These are phyloP conservation scores for Cliona cf. orientalis DNA, from an alignment of 37 sponge, comb jelly and placozoan species.

Conservation along the genomic window DNA sequence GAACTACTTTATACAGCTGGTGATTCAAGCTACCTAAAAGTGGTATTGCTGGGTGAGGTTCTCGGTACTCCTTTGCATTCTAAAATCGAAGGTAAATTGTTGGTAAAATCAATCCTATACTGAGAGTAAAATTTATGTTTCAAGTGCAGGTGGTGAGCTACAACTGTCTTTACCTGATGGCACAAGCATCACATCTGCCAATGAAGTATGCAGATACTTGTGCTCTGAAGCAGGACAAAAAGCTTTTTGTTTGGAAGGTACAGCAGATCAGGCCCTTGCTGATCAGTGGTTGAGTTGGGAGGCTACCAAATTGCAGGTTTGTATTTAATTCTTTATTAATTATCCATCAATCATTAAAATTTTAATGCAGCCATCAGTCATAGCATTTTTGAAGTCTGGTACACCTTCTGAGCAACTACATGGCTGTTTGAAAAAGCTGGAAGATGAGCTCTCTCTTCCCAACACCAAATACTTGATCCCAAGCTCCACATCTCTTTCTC, in stretches of 20 bases:
- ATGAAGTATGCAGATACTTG: slow-evolving; percentile 69
- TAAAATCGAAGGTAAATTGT: no score
- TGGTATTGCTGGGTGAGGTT: slow-evolving; percentile 18
- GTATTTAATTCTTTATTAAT: no score
- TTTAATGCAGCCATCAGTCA: slow-evolving; percentile 33
- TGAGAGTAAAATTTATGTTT: no score
- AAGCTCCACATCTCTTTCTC: slow-evolving; percentile 32
- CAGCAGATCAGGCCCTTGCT: slow-evolving; percentile 20
- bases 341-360: no score
- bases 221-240: slow-evolving; percentile 9
- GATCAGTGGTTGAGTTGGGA: slow-evolving; percentile 77
- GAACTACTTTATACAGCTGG: slow-evolving; percentile 23
- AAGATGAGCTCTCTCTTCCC: slow-evolving; percentile 27
- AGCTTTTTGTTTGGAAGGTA: not conserved
- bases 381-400: not conserved
- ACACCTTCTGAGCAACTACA: slow-evolving; percentile 25
- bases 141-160: no score
- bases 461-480: not conserved
- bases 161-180: slow-evolving; percentile 30
- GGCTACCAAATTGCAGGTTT: slow-evolving; percentile 50
- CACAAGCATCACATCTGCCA: slow-evolving; percentile 38
- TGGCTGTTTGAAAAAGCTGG: slow-evolving; percentile 30
- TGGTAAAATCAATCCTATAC: no score
- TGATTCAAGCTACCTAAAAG: slow-evolving; percentile 50
- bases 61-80: no score